These are phyloP conservation scores for Pedionomus torquatus DNA, from an alignment of 2,113 vertebrate genomes.

Conservation along the genomic window DNA sequence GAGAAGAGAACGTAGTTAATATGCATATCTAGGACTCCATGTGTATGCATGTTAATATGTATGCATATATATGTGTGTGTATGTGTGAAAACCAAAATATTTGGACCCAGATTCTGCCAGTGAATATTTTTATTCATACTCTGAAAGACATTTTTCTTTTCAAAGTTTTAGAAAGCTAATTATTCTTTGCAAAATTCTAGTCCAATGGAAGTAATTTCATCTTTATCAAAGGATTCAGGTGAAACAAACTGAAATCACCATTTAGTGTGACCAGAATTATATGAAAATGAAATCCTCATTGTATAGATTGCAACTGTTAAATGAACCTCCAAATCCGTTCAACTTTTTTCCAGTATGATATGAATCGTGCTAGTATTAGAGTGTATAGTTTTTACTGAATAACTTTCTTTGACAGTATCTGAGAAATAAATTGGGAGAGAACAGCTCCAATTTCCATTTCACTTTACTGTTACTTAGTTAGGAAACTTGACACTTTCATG, in stretches of 20 bases:
- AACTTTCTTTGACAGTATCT: neutral
- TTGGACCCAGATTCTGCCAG: neutral
- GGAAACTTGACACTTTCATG: neutral
- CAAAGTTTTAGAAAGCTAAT: neutral
- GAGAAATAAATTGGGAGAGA: neutral
- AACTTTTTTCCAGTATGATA: neutral
- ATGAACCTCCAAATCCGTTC: neutral
- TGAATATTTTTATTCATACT: neutral
- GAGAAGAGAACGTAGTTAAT: neutral
- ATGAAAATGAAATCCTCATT: neutral
- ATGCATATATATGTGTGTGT: too few relatives aligned
- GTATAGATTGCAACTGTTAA: neutral
- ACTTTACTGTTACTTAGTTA: neutral
- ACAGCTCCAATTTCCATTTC: neutral
- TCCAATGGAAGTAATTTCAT: neutral
- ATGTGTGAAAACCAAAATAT: neutral
- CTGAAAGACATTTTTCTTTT: neutral
- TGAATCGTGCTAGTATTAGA: neutral
- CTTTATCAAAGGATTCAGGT: neutral
- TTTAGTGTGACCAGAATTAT: neutral
- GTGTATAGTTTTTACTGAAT: neutral
- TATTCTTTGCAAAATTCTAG: neutral
- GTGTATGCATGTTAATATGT: neutral
- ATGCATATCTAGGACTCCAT: neutral
- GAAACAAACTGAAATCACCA: neutral